Evolutionary conservation across 2,113 vertebrate genomes (phyloP).

Genomic region (Tamias sibiricus): DNA sequence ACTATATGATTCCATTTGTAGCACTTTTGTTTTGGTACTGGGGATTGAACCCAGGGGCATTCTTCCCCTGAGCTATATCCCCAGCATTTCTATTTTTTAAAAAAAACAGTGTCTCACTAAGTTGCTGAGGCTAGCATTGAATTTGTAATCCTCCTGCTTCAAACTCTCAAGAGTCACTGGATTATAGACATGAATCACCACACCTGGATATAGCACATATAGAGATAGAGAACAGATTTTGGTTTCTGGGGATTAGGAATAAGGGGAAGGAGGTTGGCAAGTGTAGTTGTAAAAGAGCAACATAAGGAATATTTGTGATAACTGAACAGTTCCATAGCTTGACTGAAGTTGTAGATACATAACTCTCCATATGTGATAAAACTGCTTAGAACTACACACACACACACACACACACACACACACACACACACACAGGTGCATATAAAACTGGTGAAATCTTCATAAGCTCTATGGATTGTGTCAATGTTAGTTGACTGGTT

Average conservation of each 20-base stretch:
- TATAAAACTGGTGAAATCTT: not conserved
- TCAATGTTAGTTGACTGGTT: not conserved
- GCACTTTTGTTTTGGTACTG: not conserved
- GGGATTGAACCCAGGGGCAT: too few relatives aligned
- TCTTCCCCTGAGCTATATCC: too few relatives aligned
- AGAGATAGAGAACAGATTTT: not conserved
- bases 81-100: too few relatives aligned
- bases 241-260: not conserved
- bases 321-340: not conserved
- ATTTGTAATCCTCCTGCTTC: not conserved
- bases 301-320: not conserved
- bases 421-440: too few relatives aligned
- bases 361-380: slow-evolving; percentile 29
- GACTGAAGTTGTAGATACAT: not conserved
- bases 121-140: not conserved
- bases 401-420: not conserved
- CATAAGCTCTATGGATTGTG: slow-evolving; percentile 18
- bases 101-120: not conserved
- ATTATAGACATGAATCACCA: not conserved
- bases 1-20: not conserved
- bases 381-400: not conserved
- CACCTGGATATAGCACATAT: not conserved
- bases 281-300: slow-evolving; percentile 8
- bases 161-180: not conserved
- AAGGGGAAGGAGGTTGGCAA: not conserved